These are phyloP conservation scores for Corella eumyota DNA, from an alignment of 23 tunicate genomes.

Conservation along the genomic window DNA sequence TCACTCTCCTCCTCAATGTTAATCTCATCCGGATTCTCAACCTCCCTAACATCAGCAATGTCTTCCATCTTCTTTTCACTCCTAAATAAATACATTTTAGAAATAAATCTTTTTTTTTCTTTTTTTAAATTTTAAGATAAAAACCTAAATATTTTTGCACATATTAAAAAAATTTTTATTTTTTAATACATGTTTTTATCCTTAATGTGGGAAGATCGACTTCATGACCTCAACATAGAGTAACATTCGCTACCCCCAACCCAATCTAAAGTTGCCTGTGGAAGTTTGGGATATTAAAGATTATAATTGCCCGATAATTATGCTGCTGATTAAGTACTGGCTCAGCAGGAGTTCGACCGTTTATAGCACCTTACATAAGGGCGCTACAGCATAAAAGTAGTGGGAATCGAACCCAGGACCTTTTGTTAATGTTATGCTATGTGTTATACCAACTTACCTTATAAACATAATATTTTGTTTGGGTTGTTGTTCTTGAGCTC, in stretches of 20 bases:
- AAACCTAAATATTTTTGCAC: background rate
- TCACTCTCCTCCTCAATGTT: constrained; percentile 65
- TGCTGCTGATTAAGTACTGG: too few species aligned
- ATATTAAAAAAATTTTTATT: background rate
- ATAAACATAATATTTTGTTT: constrained; percentile 69
- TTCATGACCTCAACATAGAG: too few species aligned
- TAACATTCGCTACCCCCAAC: too few species aligned
- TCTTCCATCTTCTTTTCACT: constrained; percentile 51
- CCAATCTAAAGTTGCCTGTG: too few species aligned
- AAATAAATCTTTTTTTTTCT: background rate
- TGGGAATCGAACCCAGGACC: too few species aligned
- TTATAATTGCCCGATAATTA: too few species aligned
- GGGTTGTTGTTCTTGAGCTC: constrained; percentile 39
- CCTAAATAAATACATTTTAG: constrained; percentile 1
- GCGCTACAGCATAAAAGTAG: too few species aligned
- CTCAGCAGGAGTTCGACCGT: too few species aligned
- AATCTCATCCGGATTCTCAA: constrained; percentile 85
- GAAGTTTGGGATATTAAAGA: too few species aligned
- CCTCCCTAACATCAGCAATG: constrained; percentile 17
- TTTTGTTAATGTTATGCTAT: background rate
- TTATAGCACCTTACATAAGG: too few species aligned
- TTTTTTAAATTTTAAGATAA: background rate
- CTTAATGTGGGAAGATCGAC: too few species aligned
- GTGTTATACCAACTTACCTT: constrained; percentile 12
- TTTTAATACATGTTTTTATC: too few species aligned